Conservation (phyloP, 2,113 vertebrate species). For the Mystacornis crossleyi region DNA sequence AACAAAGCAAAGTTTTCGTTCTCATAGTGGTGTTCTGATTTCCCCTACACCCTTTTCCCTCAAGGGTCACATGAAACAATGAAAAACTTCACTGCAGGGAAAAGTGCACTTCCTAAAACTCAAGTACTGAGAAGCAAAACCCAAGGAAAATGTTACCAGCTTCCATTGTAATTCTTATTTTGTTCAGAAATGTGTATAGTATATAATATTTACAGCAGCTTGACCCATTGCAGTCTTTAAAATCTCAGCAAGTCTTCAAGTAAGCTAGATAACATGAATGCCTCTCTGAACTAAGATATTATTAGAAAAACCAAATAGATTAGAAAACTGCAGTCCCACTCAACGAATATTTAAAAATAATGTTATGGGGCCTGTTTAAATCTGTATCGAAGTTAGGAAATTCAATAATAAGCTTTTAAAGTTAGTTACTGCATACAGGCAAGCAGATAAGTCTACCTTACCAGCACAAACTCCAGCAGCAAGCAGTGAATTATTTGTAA, state of each 20-base stretch:
- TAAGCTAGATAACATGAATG: conserved; percentile 29
- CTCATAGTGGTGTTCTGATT: conserved; percentile 64
- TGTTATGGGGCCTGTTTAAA: background rate
- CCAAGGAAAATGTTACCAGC: conserved; percentile 48
- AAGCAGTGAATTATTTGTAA: background rate
- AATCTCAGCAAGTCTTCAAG: conserved; percentile 23
- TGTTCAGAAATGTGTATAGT: conserved; percentile 60
- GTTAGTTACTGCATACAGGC: background rate
- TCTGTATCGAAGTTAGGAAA: background rate
- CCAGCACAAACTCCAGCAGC: background rate
- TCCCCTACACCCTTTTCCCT: conserved; percentile 68
- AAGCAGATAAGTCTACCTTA: background rate
- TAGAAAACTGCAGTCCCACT: background rate
- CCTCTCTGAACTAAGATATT: background rate
- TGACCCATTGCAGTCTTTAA: conserved; percentile 8
- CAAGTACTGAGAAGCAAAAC: conserved; percentile 24
- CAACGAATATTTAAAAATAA: background rate
- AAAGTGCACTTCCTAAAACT: conserved; percentile 61
- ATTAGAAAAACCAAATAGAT: background rate
- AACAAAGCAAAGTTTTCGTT: conserved; percentile 68
- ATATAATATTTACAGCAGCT: conserved; percentile 24
- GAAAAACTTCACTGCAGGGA: conserved; percentile 39
- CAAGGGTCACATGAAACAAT: conserved; percentile 68
- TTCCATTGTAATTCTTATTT: conserved; percentile 47
- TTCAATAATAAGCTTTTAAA: background rate